Conservation (phyloP, 2,113 vertebrate genomes). For the Zosterops lateralis region DNA sequence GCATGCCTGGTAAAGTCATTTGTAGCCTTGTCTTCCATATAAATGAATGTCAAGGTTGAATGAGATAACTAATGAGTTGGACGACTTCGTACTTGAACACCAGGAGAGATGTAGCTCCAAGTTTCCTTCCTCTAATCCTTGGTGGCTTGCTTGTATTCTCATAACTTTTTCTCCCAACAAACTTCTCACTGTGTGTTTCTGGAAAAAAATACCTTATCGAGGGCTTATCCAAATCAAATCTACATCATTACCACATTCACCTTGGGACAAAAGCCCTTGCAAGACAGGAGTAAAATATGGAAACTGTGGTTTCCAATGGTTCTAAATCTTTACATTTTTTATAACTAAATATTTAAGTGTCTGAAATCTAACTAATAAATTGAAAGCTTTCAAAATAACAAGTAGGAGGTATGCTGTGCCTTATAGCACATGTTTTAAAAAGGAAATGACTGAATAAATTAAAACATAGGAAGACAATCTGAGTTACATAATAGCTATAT, state of each 20-base stretch:
- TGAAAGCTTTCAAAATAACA: slow-evolving; percentile 37
- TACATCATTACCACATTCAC: neutral
- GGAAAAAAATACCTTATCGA: slow-evolving; percentile 26
- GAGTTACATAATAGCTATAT: slow-evolving; percentile 60
- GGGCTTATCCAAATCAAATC: slow-evolving; percentile 16
- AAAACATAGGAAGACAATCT: slow-evolving; percentile 63
- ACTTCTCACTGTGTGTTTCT: neutral
- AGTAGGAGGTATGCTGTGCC: neutral
- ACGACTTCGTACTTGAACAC: neutral
- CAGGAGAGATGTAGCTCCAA: slow-evolving; percentile 31
- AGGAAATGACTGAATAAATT: slow-evolving; percentile 66
- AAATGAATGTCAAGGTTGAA: slow-evolving; percentile 45
- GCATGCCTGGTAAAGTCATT: slow-evolving; percentile 39
- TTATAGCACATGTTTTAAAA: slow-evolving; percentile 40
- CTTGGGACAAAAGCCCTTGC: slow-evolving; percentile 9
- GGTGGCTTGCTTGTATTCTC: neutral
- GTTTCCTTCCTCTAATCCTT: slow-evolving; percentile 48
- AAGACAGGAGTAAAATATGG: neutral
- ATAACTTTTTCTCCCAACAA: neutral
- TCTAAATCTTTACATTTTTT: slow-evolving; percentile 34
- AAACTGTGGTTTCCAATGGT: neutral
- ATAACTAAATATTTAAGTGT: slow-evolving; percentile 20
- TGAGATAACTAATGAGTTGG: slow-evolving; percentile 61
- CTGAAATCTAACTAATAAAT: slow-evolving; percentile 34
- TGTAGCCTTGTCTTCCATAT: slow-evolving; percentile 8